A percentile compares a stretch with the other conserved stretches of the same genome.
These are phyloP conservation scores for Carassius gibelio DNA, from an alignment of 2,113 vertebrate species.

Conservation along the genomic window DNA sequence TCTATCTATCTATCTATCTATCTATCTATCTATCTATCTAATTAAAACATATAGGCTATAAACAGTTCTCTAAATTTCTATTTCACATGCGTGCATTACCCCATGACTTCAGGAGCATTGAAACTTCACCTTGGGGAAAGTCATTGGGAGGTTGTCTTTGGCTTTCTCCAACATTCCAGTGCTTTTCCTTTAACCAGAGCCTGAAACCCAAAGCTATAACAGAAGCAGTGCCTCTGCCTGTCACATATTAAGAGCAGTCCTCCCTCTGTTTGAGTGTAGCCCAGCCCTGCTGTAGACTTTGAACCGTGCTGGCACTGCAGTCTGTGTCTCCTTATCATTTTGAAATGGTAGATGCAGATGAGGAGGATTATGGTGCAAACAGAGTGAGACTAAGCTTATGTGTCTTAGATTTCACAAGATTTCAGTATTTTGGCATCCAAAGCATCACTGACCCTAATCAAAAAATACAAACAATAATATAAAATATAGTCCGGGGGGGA, in stretches of 20 bases:
- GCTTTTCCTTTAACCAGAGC: conserved; percentile 38
- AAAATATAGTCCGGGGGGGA: background rate
- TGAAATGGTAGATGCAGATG: background rate
- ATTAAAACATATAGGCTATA: background rate
- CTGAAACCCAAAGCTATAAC: conserved; percentile 16
- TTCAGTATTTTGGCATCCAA: background rate
- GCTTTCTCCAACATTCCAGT: conserved; percentile 46
- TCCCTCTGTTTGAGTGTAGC: conserved; percentile 21
- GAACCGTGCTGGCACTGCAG: conserved; percentile 1
- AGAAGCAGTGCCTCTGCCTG: conserved; percentile 2
- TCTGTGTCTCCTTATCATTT: background rate
- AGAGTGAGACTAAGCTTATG: background rate
- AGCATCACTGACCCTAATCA: background rate
- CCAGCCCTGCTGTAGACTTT: conserved; percentile 24
- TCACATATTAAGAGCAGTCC: conserved; percentile 46
- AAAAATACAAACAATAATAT: background rate
- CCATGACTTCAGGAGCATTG: conserved; percentile 22
- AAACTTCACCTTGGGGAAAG: conserved; percentile 51
- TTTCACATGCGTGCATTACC: conserved; percentile 9
- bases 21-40: background rate
- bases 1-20: too few relatives aligned
- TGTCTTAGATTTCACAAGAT: background rate
- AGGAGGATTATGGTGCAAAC: background rate
- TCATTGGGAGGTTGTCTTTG: conserved; percentile 34
- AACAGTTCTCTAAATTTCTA: conserved; percentile 23